Percentiles rank a stretch among this genome's conserved stretches.
These are phyloP conservation scores for Channa argus DNA, from an alignment of 2,113 vertebrate species.

Conservation along the genomic window DNA sequence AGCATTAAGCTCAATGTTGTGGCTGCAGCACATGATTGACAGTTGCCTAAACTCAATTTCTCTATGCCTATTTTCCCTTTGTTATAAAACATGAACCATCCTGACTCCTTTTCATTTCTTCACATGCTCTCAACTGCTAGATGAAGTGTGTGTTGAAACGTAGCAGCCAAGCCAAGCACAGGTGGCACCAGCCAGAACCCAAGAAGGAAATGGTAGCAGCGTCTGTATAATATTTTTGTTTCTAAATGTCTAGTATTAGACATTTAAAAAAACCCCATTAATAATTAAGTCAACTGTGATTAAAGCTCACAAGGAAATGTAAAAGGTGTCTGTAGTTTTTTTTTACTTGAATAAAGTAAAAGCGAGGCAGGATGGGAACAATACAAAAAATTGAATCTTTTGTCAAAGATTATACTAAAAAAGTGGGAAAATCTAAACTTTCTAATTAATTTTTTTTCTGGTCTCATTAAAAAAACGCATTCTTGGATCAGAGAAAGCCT, in stretches of 20 bases:
- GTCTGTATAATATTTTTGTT: conserved; percentile 8
- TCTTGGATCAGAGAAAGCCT: too few relatives aligned
- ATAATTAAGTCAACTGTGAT: conserved; percentile 18
- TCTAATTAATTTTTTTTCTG: too few relatives aligned
- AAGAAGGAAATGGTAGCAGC: conserved; percentile 28
- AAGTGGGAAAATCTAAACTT: too few relatives aligned
- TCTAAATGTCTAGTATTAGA: conserved; percentile 22
- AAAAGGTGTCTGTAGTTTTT: too few relatives aligned
- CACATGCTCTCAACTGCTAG: neutral
- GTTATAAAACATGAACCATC: neutral
- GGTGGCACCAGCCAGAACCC: conserved; percentile 30
- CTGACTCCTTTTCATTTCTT: neutral
- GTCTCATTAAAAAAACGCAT: too few relatives aligned
- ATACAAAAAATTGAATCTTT: too few relatives aligned
- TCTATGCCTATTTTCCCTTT: conserved; percentile 16
- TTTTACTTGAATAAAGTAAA: too few relatives aligned
- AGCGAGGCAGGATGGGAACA: too few relatives aligned
- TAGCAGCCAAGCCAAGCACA: too few relatives aligned
- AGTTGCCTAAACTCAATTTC: conserved; percentile 35
- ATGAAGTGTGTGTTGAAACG: neutral
- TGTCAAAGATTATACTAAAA: too few relatives aligned
- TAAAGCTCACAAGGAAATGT: conserved; percentile 7
- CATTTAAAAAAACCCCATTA: conserved; percentile 2
- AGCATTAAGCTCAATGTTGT: conserved; percentile 82
- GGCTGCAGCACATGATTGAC: conserved; percentile 60